Base-by-base conservation (phyloP, 2,113 vertebrate species). In the Petroica traversi region DNA sequence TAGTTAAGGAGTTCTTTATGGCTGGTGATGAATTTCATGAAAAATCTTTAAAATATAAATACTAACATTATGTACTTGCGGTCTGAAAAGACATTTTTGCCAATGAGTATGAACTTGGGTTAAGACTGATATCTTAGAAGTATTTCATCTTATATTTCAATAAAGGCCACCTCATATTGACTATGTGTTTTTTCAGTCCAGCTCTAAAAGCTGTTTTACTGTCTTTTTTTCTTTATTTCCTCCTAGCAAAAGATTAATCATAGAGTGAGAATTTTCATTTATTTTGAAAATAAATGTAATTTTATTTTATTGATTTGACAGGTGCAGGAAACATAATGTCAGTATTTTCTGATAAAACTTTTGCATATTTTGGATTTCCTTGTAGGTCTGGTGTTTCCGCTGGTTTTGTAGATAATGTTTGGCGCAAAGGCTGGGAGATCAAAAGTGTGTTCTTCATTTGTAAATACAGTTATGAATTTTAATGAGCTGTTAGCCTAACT, bases 401-500 rank as follows among this genome's bases (percentile, higher is more conserved):
- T 89, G 77, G 31, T 73, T 94, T 77, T 59, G 24, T 40, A 93
- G 40, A 68, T 92, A 82, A 75, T 59, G 88, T 17, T 83, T 85
- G n/a, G n/a, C n/a, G 23, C 9, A 45, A 19, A 54, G 62, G 19
- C 20, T 87, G 14, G 40, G 87, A 93, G 36, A 78, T 61, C 45
- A 94, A 85, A 91, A 91, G 25, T 15, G 2, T 68, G 20, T 64
- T 91, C 26, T 81, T 89, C 17, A 75, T 85, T 71, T 89, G 40
- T 89, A 81, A 89, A 95, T 75, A 75, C 2, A 34, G 75, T 82
- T 28, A 82, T 88, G 77, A 91, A 94, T 82, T 85, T 88, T 68
- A 92, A 89, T 88, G 16, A 73, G 17, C 5, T 85, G 57, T 62
- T 75, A 62, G 71, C 11, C 13, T 73, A 88, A 88, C 61, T 61